Evolutionary conservation across 2,113 vertebrate species (phyloP).

Genomic region (Falcunculus frontatus): DNA sequence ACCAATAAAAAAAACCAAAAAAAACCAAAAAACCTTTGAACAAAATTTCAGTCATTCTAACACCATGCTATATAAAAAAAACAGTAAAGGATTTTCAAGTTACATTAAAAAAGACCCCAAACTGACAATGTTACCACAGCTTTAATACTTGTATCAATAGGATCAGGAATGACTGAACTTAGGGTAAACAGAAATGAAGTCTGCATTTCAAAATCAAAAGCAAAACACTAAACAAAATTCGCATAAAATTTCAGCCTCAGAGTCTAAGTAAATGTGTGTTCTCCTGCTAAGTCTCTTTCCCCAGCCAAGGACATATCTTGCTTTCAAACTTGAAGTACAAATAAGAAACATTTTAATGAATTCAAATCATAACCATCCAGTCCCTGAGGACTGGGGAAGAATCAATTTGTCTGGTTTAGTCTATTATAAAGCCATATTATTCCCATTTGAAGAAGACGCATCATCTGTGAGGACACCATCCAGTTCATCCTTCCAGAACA

Average conservation of each 20-base stretch:
- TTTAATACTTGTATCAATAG: background rate
- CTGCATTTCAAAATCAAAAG: slow-evolving; percentile 14
- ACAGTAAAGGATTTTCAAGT: background rate
- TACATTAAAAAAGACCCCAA: background rate
- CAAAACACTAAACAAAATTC: slow-evolving; percentile 1
- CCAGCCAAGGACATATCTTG: slow-evolving; percentile 1
- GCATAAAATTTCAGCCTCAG: slow-evolving; percentile 4
- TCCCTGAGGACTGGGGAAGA: slow-evolving; percentile 22
- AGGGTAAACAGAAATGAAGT: background rate
- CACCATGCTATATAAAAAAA: background rate
- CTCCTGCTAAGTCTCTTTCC: background rate
- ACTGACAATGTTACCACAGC: background rate
- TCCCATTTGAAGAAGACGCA: background rate
- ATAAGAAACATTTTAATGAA: slow-evolving; percentile 44
- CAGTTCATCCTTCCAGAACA: slow-evolving; percentile 38
- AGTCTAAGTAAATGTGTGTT: slow-evolving; percentile 19
- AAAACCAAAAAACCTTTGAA: background rate
- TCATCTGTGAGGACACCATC: slow-evolving; percentile 3
- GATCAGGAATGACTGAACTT: background rate
- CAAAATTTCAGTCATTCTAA: background rate
- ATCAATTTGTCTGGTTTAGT: slow-evolving; percentile 18
- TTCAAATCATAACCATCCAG: slow-evolving; percentile 31
- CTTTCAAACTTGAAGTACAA: slow-evolving; percentile 26
- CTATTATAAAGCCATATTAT: slow-evolving; percentile 37
- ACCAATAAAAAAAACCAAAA: background rate